Evolutionary conservation across 2,113 vertebrate species (phyloP).

Genomic region (Cheirogaleus medius): DNA sequence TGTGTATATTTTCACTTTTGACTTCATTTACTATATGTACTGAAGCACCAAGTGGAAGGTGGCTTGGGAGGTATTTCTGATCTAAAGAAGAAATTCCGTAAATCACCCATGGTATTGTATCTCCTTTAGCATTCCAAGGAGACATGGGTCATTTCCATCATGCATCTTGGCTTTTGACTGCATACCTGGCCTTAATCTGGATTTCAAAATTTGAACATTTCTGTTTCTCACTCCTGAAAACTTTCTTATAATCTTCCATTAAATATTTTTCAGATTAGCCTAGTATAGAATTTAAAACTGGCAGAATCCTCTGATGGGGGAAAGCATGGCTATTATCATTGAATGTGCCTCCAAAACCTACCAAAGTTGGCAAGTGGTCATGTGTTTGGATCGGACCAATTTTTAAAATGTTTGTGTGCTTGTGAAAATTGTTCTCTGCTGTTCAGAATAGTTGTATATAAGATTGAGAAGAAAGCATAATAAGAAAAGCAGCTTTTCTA

Average conservation of each 20-base stretch:
- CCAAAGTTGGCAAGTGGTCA: background rate
- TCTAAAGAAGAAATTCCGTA: slow-evolving; percentile 12
- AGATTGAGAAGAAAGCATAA: background rate
- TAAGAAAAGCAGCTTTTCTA: slow-evolving; percentile 13
- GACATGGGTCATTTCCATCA: background rate
- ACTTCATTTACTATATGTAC: slow-evolving; percentile 38
- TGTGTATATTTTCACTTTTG: slow-evolving; percentile 55
- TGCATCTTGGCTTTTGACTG: background rate
- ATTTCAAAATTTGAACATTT: slow-evolving; percentile 25
- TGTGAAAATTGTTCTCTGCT: slow-evolving; percentile 44
- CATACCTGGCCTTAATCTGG: background rate
- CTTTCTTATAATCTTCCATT: slow-evolving; percentile 26
- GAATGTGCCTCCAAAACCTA: background rate
- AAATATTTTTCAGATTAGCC: slow-evolving; percentile 12
- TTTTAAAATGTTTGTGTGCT: slow-evolving; percentile 10
- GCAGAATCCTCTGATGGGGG: background rate
- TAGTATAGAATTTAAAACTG: background rate
- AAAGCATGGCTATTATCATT: background rate
- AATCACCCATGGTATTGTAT: background rate
- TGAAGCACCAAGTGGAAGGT: slow-evolving; percentile 28
- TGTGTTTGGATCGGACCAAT: slow-evolving; percentile 17
- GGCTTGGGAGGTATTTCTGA: slow-evolving; percentile 30
- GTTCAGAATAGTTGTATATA: background rate
- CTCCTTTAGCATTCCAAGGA: background rate
- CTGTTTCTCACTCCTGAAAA: background rate